Evolutionary conservation across 2,797 vertebrate species (phyloP), one percentile per base, ranked within the genome.

Genomic region (Rhinella marina): DNA sequence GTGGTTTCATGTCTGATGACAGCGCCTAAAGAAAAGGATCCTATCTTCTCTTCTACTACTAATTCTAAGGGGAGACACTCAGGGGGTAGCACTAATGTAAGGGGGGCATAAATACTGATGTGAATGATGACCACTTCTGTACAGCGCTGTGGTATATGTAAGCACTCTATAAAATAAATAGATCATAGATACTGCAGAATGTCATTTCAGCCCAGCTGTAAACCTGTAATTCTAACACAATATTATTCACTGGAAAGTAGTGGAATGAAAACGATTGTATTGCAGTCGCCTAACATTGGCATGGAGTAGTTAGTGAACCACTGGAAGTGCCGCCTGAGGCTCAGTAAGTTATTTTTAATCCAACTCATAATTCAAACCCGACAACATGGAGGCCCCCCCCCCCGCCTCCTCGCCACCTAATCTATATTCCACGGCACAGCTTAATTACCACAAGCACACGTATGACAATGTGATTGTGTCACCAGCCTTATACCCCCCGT

Each of bases 271-370:
- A 84, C 54, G 5, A 79, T 84, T 83, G 27, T 70, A 70, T 27
- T 88, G 76, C 54, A 84, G 62, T 84, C 64, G 17, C 76, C 82
- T 84, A 88, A 17, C 80, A 79, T 73, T 80, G 87, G 82, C 81
- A 57, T 57, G 82, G 25, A 84, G 7, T 84, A 84, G 57, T 81
- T 80, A 81, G 73, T 64, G 87, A 84, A 83, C 52, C 75, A 84
- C 87, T 88, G 76, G 62, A 84, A 88, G 82, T 85, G 82, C 78
- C 64, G 87, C 87, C 87, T 85, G 29, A 84, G 82, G 87, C 87
- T 85, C 82, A 84, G 75, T 81, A 56, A 84, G 82, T 88, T 84
- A 88, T 88, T 88, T 88, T 88, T 88, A 88, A 80, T 84, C 62
- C 87, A 85, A 80, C 76, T 80, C 82, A 88, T 88, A 88, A 84